These are phyloP conservation scores for Epizoanthus illoricatus DNA, from an alignment of 92 coral and sea anemone species.

Conservation along the genomic window DNA sequence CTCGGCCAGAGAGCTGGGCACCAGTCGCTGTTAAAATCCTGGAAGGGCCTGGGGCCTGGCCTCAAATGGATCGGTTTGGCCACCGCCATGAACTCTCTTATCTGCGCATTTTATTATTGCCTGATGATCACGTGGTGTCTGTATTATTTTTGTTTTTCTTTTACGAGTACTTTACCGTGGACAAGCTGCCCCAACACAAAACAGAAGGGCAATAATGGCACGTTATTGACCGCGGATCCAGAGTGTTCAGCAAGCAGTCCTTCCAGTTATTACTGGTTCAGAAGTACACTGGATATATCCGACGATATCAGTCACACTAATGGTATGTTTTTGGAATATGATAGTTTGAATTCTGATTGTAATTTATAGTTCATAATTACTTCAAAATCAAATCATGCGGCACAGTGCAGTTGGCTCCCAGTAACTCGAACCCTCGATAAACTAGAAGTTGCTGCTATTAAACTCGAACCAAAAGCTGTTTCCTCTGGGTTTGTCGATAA, in stretches of 20 bases:
- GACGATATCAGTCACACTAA: constrained; percentile 67
- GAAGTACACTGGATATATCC: constrained; percentile 69
- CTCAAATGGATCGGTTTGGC: constrained; percentile 84
- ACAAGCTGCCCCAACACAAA: constrained; percentile 52
- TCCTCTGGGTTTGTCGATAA: too few relatives aligned
- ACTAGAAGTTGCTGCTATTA: too few relatives aligned
- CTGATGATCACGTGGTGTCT: constrained; percentile 89
- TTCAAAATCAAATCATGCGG: not conserved
- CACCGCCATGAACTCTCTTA: constrained; percentile 63
- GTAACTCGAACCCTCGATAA: too few relatives aligned
- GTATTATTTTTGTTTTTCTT: constrained; percentile 75
- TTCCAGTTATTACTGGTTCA: constrained; percentile 88
- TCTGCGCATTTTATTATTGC: constrained; percentile 70
- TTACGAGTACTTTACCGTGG: constrained; percentile 80
- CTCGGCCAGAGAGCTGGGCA: constrained; percentile 86
- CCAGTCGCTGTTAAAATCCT: constrained; percentile 63
- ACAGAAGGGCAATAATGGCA: constrained; percentile 37
- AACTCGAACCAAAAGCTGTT: too few relatives aligned
- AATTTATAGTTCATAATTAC: not conserved
- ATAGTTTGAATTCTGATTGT: not conserved
- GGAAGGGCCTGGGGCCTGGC: constrained; percentile 73
- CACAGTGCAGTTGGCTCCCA: not conserved
- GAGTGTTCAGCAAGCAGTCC: constrained; percentile 80
- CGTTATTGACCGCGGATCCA: constrained; percentile 39
- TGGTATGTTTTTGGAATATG: constrained; percentile 30